Base-by-base conservation (phyloP, 2,113 vertebrate species). In the Phoenicopterus ruber region DNA sequence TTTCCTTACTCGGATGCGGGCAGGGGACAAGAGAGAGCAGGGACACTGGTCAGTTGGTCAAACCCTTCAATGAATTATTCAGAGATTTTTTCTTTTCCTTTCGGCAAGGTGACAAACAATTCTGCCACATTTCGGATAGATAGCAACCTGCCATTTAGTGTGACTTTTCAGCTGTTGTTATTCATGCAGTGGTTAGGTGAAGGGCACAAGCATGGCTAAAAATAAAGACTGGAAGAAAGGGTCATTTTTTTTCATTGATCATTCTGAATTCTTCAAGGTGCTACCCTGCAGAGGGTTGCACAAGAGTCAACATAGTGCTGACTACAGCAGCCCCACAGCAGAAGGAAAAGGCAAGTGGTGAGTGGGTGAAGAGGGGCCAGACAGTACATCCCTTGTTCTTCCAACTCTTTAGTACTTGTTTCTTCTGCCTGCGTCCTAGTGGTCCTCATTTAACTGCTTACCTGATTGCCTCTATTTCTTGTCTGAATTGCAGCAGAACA, bases 61-160 rank as follows among this genome's bases (percentile, higher is more conserved):
- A 89, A 94, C 24, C 52, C 52, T 47, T 86, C 49, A 44, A 72
- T 95, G 90, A 96, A 97, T 97, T 92, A 96, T 94, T 96, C 92
- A 95, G 50, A 79, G 52, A 18, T 58, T 85, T 50, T 94, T 91
- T 65, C n/a, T 92, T 96, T 72, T 82, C 40, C 70, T 86, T 85
- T 90, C 81, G 59, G 61, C 58, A 82, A 86, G 50, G 50, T 59
- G 49, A 78, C 0, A 13, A 88, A 80, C 50, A 94, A 38, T 91
- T 93, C 38, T 46, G 95, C 86, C 74, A 70, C 46, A 25, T 83
- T 96, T 95, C 62, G 76, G n/a, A 54, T 49, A 87, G 88, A 57
- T 46, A 96, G 42, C 47, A 86, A 36, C 78, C 82, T 97, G 93
- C 72, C 88, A 91, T 89, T 97, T 94, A 95, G 69, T 11, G 22